A percentile compares a stretch with the other conserved stretches of the same genome.
phyloP scores from a whole-genome alignment of 1,140 invertebrate genomes.

The Phenacoccus solenopsis region DNA sequence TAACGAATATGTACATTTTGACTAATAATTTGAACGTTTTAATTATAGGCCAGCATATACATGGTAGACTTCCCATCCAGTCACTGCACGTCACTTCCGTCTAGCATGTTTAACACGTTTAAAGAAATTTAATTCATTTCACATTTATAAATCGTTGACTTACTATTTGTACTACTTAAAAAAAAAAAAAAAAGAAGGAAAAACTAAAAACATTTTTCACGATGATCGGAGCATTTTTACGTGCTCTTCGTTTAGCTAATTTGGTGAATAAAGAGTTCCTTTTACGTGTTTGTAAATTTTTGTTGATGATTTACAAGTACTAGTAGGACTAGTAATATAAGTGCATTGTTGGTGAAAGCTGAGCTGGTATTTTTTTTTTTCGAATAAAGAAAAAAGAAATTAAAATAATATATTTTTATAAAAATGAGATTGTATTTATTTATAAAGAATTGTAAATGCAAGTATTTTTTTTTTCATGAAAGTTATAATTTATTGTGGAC shows the following conservation, averaged over 20 bases:
- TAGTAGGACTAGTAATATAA: background rate
- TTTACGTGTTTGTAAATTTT: background rate
- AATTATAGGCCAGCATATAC: conserved; percentile 55
- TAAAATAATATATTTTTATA: background rate
- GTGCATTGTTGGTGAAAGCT: background rate
- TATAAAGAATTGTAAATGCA: background rate
- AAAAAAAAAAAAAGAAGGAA: background rate
- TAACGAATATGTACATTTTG: no score
- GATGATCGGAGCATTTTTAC: no score
- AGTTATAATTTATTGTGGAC: background rate
- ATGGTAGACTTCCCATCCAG: conserved; percentile 73
- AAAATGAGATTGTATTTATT: background rate
- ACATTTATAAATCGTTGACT: background rate
- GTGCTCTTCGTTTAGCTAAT: background rate
- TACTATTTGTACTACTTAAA: background rate
- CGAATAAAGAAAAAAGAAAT: background rate
- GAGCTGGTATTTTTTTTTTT: background rate
- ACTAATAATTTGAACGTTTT: background rate
- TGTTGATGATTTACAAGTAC: background rate
- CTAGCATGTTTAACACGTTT: background rate
- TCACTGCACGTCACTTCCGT: conserved; percentile 70
- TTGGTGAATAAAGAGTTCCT: background rate
- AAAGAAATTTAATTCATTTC: background rate
- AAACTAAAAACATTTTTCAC: no score
- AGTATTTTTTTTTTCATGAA: background rate